phyloP scores from a whole-genome alignment of 92 coral and sea anemone genomes.

The Parazoanthus swiftii region DNA sequence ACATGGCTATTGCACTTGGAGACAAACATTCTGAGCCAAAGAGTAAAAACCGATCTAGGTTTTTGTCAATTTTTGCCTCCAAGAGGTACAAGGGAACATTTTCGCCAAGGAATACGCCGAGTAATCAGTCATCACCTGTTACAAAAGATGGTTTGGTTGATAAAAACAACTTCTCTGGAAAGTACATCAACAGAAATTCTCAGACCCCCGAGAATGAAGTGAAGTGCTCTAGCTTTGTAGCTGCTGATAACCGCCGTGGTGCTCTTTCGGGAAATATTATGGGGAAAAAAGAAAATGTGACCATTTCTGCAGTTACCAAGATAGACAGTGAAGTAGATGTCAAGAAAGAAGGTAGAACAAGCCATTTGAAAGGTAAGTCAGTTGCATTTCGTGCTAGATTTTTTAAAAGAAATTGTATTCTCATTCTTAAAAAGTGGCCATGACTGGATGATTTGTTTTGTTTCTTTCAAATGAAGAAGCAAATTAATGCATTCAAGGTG shows the following conservation, averaged over 20 bases:
- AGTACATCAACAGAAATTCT: background rate
- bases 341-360: background rate
- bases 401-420: no score
- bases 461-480: background rate
- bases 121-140: conserved; percentile 1
- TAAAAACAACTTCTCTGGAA: conserved; percentile 2
- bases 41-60: conserved; percentile 55
- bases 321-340: background rate
- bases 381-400: background rate
- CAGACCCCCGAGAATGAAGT: background rate
- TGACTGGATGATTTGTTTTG: background rate
- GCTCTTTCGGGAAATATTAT: conserved; percentile 52
- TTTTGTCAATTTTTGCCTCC: conserved; percentile 72
- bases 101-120: background rate
- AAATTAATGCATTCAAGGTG: no score
- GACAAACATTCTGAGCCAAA: conserved; percentile 60
- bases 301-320: conserved; percentile 44
- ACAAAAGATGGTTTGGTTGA: conserved; percentile 33
- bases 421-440: background rate
- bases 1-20: conserved; percentile 61
- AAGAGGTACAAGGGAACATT: conserved; percentile 55
- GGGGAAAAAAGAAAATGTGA: conserved; percentile 46
- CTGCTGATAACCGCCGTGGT: conserved; percentile 61
- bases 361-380: conserved; percentile 22
- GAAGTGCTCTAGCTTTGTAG: conserved; percentile 43